These are phyloP conservation scores for Ardeotis arabs DNA, from an alignment of 2,113 vertebrate genomes.

Conservation along the genomic window DNA sequence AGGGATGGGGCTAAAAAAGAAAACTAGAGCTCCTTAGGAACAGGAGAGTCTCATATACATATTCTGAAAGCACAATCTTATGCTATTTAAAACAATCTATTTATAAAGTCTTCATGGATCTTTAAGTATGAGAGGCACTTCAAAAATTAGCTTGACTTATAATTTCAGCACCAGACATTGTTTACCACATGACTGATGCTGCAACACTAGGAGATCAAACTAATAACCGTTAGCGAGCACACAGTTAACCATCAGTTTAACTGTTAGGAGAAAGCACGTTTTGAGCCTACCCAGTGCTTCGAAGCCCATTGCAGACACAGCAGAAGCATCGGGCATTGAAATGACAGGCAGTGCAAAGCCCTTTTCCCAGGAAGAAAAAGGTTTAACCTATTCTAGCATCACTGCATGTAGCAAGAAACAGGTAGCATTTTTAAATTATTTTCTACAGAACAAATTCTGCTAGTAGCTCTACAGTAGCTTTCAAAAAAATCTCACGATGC, in stretches of 20 bases:
- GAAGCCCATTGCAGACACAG: not conserved
- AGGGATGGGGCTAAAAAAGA: conserved; percentile 7
- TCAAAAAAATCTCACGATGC: not conserved
- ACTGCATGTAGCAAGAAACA: not conserved
- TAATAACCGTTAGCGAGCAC: not conserved
- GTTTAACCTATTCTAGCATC: not conserved
- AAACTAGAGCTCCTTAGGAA: not conserved
- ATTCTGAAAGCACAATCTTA: not conserved
- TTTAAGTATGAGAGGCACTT: conserved; percentile 21
- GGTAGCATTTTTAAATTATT: not conserved
- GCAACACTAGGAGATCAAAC: not conserved
- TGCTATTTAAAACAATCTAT: conserved; percentile 42
- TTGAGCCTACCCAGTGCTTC: not conserved
- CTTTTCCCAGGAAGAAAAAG: not conserved
- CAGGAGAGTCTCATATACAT: not conserved
- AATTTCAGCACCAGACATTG: not conserved
- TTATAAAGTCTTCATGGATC: conserved; percentile 38
- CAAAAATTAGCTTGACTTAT: conserved; percentile 8
- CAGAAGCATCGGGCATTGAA: not conserved
- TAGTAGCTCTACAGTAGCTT: not conserved
- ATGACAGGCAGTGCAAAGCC: not conserved
- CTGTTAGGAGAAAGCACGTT: not conserved
- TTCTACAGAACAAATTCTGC: not conserved
- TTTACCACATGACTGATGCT: not conserved
- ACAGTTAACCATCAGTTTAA: not conserved